A percentile compares a stretch with the other conserved stretches of the same genome.
These are phyloP conservation scores for Cyclina sinensis DNA, from an alignment of 1,140 invertebrate species.

Conservation along the genomic window DNA sequence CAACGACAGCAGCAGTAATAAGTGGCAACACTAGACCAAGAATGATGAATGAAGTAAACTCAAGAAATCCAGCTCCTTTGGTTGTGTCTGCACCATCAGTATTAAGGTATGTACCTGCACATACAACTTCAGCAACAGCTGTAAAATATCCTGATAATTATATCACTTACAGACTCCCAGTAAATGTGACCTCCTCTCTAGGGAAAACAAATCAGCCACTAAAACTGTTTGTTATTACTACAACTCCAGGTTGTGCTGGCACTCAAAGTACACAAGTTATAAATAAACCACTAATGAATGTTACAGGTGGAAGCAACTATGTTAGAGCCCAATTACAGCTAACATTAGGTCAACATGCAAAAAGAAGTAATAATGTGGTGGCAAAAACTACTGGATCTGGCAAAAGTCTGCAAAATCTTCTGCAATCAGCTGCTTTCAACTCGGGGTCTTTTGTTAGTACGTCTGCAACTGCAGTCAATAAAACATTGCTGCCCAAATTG, in stretches of 20 bases:
- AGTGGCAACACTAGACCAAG: not conserved
- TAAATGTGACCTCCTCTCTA: not conserved
- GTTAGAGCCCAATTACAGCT: not conserved
- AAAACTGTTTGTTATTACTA: not conserved
- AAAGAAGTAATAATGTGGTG: not conserved
- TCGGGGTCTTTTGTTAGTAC: not conserved
- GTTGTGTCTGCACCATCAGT: not conserved
- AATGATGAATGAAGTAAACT: not conserved
- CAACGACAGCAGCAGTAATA: not conserved
- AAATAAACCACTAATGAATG: not conserved
- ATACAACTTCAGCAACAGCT: not conserved
- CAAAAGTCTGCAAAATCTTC: no score
- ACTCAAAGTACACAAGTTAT: slow-evolving; percentile 22
- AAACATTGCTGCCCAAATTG: not conserved
- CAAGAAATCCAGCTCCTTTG: not conserved
- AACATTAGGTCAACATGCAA: not conserved
- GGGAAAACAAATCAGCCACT: not conserved
- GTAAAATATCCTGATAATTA: not conserved
- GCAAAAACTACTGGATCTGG: no score
- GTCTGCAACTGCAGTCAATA: not conserved
- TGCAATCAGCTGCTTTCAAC: no score
- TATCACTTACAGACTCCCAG: not conserved
- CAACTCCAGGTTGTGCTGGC: not conserved
- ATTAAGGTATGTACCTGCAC: not conserved
- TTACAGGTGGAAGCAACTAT: not conserved